Evolutionary conservation across 2,797 vertebrate genomes (phyloP).

Genomic region (Pogonophryne albipinna): DNA sequence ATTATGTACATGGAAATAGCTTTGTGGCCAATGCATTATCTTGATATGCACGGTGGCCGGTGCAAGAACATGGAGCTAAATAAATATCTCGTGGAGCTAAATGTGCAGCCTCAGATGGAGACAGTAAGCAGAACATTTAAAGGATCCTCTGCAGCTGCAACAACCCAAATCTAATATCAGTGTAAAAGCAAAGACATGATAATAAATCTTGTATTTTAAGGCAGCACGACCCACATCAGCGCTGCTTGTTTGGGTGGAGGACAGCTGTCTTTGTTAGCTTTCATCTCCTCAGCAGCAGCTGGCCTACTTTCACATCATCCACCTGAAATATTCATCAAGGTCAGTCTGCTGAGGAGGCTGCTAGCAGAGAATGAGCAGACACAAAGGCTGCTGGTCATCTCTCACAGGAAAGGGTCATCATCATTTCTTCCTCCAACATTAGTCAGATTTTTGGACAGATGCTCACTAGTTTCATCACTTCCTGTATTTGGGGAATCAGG

Average conservation of each 20-base stretch:
- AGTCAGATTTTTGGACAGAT: conserved; percentile 38
- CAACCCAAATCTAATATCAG: neutral
- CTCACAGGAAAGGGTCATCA: neutral
- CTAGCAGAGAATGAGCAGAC: conserved; percentile 24
- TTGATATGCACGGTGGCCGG: neutral
- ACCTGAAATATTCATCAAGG: conserved; percentile 84
- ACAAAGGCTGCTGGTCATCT: neutral
- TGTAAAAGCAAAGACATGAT: neutral
- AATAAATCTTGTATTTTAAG: neutral
- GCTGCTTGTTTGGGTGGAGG: conserved; percentile 7
- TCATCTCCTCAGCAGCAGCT: conserved; percentile 47
- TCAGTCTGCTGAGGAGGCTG: conserved; percentile 61
- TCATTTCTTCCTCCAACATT: conserved; percentile 1
- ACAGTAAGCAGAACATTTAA: conserved; percentile 23
- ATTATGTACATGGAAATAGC: neutral
- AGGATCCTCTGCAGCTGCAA: conserved; percentile 12
- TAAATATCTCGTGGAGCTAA: neutral
- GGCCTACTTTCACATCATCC: conserved; percentile 78
- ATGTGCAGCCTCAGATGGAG: conserved; percentile 22
- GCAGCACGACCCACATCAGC: neutral
- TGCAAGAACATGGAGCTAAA: neutral
- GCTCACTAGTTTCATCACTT: conserved; percentile 26
- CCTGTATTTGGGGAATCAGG: conserved; percentile 56
- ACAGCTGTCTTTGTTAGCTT: conserved; percentile 20
- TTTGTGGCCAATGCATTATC: neutral